A percentile compares a stretch with the other conserved stretches of the same genome.
Conservation (phyloP, 2,888 invertebrate genomes). For the Teleiodes luculella region DNA sequence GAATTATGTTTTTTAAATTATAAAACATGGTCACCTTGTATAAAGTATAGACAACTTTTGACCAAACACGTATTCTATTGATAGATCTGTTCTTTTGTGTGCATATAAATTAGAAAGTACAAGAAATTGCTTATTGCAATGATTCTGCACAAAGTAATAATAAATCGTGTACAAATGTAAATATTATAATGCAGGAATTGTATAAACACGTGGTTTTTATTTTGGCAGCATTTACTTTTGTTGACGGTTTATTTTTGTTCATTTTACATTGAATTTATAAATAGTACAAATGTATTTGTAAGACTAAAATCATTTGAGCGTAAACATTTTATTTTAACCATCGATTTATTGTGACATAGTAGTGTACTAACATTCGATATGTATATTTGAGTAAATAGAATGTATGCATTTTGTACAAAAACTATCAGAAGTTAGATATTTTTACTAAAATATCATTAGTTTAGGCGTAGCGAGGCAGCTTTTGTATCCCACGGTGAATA, state of each 20-base stretch:
- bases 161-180: slow-evolving; percentile 41
- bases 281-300: slow-evolving; percentile 68
- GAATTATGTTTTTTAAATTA: background rate
- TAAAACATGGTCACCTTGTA: background rate
- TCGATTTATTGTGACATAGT: slow-evolving; percentile 11
- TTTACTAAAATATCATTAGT: slow-evolving; percentile 55
- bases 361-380: slow-evolving; percentile 9
- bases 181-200: slow-evolving; percentile 44
- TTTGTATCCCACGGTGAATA: slow-evolving; percentile 58
- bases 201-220: slow-evolving; percentile 33
- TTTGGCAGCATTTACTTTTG: slow-evolving; percentile 42
- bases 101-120: slow-evolving; percentile 5
- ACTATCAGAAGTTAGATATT: slow-evolving; percentile 58
- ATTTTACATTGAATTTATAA: slow-evolving; percentile 53
- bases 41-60: background rate
- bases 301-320: slow-evolving; percentile 3
- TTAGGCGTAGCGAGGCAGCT: slow-evolving; percentile 52
- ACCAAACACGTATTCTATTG: background rate
- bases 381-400: slow-evolving; percentile 27
- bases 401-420: slow-evolving; percentile 69
- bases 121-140: slow-evolving; percentile 13
- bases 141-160: slow-evolving; percentile 32
- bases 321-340: slow-evolving; percentile 1
- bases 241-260: slow-evolving; percentile 41
- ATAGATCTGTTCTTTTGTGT: slow-evolving; percentile 2